Conservation (phyloP, 2,113 vertebrate species). For the Cheirogaleus medius region DNA sequence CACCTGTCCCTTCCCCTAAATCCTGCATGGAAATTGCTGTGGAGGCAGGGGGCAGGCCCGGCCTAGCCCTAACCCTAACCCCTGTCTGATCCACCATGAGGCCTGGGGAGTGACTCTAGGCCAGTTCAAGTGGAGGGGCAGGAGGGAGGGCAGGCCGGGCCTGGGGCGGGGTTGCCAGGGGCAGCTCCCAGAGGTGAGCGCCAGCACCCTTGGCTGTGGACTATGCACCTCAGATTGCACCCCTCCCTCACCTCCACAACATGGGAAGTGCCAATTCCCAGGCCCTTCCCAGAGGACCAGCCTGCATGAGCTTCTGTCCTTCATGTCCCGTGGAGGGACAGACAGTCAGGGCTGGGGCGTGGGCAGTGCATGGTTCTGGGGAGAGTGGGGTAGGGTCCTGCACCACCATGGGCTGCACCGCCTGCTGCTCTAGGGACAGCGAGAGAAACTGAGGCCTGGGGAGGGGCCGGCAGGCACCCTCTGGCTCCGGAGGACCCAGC, state of each 20-base stretch:
- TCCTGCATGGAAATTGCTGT: too few relatives aligned
- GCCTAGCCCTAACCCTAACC: background rate
- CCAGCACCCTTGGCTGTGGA: background rate
- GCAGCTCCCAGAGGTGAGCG: background rate
- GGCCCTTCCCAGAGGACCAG: background rate
- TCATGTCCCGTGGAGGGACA: too few relatives aligned
- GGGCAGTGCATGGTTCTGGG: too few relatives aligned
- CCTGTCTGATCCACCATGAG: background rate
- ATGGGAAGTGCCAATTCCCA: background rate
- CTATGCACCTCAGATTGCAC: background rate
- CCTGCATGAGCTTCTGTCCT: too few relatives aligned
- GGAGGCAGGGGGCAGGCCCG: background rate
- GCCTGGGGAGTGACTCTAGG: background rate
- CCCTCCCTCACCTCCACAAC: background rate
- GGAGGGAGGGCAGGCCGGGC: accelerated
- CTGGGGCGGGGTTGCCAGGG: background rate
- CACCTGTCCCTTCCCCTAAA: accelerated
- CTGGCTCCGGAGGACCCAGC: accelerated
- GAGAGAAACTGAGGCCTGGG: background rate
- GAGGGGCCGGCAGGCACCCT: too few relatives aligned
- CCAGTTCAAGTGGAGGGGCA: accelerated
- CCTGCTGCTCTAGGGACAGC: background rate
- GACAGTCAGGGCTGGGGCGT: accelerated
- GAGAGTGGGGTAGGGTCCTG: accelerated
- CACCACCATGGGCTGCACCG: accelerated